Conservation (phyloP, 2,797 vertebrate genomes). For the Arnoldichthys spilopterus region DNA sequence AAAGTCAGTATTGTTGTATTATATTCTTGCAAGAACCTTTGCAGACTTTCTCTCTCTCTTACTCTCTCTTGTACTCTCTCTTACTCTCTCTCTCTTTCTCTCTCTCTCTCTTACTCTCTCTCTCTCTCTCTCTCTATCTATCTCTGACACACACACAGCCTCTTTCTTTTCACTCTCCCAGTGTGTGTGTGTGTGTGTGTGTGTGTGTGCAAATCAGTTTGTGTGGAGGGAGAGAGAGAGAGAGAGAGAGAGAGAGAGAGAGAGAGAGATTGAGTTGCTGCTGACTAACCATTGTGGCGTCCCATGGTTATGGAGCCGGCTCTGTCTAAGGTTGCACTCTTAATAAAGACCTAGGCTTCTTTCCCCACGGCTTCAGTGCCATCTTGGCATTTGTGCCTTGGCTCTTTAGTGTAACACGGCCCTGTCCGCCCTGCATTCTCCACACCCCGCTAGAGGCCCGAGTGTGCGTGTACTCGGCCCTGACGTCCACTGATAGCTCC, state of each 20-base stretch:
- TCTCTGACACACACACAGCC: background rate
- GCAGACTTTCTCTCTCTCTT: background rate
- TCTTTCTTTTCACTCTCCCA: background rate
- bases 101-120: too few species aligned
- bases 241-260: conserved; percentile 59
- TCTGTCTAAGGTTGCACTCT: conserved; percentile 77
- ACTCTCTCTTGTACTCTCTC: too few species aligned
- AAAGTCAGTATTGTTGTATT: too few species aligned
- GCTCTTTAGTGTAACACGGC: conserved; percentile 67
- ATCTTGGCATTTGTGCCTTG: conserved; percentile 76
- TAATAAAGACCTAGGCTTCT: conserved; percentile 73
- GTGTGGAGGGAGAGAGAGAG: conserved; percentile 61
- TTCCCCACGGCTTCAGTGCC: conserved; percentile 72
- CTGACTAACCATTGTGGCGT: conserved; percentile 81
- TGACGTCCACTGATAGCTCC: conserved; percentile 44
- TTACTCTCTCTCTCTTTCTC: too few species aligned
- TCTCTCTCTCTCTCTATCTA: too few species aligned
- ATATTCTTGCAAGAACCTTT: background rate
- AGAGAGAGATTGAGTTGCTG: conserved; percentile 76
- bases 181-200: conserved; percentile 57
- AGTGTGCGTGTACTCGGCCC: conserved; percentile 46
- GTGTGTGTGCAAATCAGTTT: too few species aligned
- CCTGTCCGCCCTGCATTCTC: conserved; percentile 66
- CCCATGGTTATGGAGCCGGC: conserved; percentile 75
- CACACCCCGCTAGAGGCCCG: conserved; percentile 54